phyloP scores from a whole-genome alignment of 2,797 vertebrate genomes.

The Molossus alvarezi region DNA sequence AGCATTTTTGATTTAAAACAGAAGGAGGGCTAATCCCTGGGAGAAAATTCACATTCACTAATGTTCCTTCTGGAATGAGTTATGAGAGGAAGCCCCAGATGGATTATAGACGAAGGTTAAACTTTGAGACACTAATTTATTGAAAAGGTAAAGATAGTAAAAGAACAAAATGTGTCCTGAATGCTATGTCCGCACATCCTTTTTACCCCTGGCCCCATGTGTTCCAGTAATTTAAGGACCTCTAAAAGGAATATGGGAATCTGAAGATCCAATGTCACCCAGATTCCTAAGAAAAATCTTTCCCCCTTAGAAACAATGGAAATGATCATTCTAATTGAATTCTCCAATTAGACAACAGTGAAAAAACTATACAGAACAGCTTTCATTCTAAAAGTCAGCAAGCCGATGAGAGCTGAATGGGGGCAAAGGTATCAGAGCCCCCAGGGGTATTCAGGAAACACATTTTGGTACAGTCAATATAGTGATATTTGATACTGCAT shows the following conservation, averaged over 20 bases:
- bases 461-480: conserved; percentile 19
- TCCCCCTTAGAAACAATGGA: conserved; percentile 59
- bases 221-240: conserved; percentile 37
- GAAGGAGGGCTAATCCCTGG: conserved; percentile 84
- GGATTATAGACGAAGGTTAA: conserved; percentile 89
- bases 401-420: neutral
- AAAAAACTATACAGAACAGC: conserved; percentile 62
- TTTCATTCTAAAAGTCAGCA: conserved; percentile 52
- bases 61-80: conserved; percentile 87
- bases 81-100: conserved; percentile 87
- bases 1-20: conserved; percentile 88
- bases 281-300: conserved; percentile 63
- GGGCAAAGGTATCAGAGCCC: neutral
- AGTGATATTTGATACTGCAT: neutral
- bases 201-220: conserved; percentile 15
- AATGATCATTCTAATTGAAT: conserved; percentile 62
- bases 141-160: conserved; percentile 86
- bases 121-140: conserved; percentile 88
- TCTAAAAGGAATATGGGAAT: conserved; percentile 50
- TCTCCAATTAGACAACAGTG: conserved; percentile 44
- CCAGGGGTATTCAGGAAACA: conserved; percentile 30
- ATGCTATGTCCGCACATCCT: conserved; percentile 44
- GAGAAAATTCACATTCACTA: conserved; percentile 85
- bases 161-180: conserved; percentile 71
- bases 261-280: conserved; percentile 32